A percentile compares a stretch with the other conserved stretches of the same genome.
Conservation (phyloP, 2,113 vertebrate genomes). For the Pontoporia blainvillei region DNA sequence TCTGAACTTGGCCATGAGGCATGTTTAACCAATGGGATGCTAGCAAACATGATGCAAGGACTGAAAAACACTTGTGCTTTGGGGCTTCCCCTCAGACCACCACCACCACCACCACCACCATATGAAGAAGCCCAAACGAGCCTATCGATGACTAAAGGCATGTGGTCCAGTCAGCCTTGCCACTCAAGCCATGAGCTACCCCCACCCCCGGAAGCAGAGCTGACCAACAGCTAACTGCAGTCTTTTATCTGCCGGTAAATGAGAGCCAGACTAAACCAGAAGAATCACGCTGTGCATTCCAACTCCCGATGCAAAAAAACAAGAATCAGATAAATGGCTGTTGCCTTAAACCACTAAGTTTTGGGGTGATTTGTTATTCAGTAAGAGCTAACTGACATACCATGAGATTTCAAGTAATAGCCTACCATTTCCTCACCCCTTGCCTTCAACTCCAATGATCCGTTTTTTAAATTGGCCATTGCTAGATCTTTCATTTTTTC, state of each 20-base stretch:
- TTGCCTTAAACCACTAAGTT: background rate
- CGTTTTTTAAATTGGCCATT: background rate
- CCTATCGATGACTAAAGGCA: background rate
- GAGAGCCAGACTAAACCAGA: background rate
- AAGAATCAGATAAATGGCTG: background rate
- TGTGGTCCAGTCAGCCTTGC: background rate
- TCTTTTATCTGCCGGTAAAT: background rate
- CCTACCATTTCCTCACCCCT: background rate
- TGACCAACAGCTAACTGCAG: background rate
- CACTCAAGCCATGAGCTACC: background rate
- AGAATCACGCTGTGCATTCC: background rate
- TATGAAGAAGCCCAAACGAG: background rate
- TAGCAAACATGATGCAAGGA: background rate
- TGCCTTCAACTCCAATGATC: background rate
- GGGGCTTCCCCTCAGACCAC: background rate
- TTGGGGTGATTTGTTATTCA: background rate
- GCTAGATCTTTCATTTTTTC: background rate
- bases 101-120: background rate
- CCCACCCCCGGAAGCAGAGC: background rate
- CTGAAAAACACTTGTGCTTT: background rate
- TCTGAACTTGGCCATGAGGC: background rate
- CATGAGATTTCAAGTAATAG: constrained; percentile 11
- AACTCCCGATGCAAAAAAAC: background rate
- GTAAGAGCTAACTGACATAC: background rate
- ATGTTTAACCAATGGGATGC: background rate